phyloP scores from a whole-genome alignment of 2,113 vertebrate species.

The Takifugu flavidus region DNA sequence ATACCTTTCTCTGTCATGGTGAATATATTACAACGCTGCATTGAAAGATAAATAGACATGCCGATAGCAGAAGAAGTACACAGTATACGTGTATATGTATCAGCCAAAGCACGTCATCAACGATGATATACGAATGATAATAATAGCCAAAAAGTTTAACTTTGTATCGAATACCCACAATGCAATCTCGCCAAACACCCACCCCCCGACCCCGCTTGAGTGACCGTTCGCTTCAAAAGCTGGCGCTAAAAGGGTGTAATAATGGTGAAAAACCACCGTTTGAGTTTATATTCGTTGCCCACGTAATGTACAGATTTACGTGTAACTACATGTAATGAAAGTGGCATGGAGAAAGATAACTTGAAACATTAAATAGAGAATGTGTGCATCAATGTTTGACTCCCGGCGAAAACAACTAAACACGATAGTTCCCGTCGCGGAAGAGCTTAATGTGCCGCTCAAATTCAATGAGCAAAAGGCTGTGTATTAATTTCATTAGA shows the following conservation, averaged over 20 bases:
- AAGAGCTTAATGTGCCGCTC: not conserved
- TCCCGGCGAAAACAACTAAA: conserved; percentile 20
- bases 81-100: too few relatives aligned
- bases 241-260: too few relatives aligned
- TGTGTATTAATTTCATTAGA: too few relatives aligned
- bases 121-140: not conserved
- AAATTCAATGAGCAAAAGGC: too few relatives aligned
- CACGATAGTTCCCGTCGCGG: not conserved
- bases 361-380: not conserved
- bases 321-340: not conserved
- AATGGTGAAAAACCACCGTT: too few relatives aligned
- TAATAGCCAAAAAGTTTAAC: not conserved
- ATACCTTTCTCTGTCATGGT: not conserved
- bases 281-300: too few relatives aligned
- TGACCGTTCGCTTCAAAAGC: too few relatives aligned
- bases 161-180: conserved; percentile 25
- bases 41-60: not conserved
- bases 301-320: too few relatives aligned
- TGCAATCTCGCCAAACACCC: conserved; percentile 6
- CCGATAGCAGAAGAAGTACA: too few relatives aligned
- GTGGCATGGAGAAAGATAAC: not conserved
- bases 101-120: too few relatives aligned
- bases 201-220: too few relatives aligned
- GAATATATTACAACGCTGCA: not conserved
- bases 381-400: not conserved